Evolutionary conservation across 1,140 invertebrate genomes (phyloP).

Genomic region (Heliconius melpomene): DNA sequence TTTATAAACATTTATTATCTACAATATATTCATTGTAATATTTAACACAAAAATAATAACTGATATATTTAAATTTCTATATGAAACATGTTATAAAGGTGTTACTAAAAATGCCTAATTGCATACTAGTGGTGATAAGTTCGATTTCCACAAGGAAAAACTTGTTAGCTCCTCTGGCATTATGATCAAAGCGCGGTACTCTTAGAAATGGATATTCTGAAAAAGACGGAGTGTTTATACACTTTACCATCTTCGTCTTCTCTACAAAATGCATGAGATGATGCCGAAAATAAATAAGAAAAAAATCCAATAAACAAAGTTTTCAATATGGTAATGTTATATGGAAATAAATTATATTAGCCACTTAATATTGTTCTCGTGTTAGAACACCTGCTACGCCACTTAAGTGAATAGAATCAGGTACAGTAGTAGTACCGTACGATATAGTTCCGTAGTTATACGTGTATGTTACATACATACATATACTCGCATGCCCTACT

Average conservation of each 20-base stretch:
- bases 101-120: no score
- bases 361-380: slow-evolving; percentile 1
- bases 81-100: no score
- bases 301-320: neutral
- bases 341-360: slow-evolving; percentile 1
- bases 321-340: neutral
- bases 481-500: neutral
- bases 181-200: no score
- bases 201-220: no score
- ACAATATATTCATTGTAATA: neutral
- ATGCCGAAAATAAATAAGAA: neutral
- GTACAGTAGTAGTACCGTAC: neutral
- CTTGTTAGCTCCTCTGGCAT: no score
- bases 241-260: neutral
- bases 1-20: neutral
- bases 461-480: neutral
- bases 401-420: neutral
- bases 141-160: no score
- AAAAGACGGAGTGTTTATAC: neutral
- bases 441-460: neutral
- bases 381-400: neutral
- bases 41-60: neutral
- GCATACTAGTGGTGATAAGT: no score
- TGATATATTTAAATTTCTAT: no score
- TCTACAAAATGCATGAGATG: neutral